Evolutionary conservation across 2,888 invertebrate genomes (phyloP).

Genomic region (Mayetiola destructor): DNA sequence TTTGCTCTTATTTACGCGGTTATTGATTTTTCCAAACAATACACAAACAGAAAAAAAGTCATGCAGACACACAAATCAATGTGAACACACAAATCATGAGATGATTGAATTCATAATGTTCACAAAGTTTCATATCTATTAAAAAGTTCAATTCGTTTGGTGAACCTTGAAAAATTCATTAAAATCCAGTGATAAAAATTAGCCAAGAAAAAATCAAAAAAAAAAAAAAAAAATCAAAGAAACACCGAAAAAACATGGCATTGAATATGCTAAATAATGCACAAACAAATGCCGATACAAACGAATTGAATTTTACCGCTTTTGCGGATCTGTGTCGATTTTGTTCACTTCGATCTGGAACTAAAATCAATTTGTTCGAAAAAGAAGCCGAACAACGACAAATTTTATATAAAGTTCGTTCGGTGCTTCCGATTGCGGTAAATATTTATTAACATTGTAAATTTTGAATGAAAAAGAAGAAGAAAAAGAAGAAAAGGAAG

Average conservation of each 20-base stretch:
- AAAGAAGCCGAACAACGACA: conserved; percentile 57
- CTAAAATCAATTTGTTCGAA: conserved; percentile 54
- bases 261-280: conserved; percentile 27
- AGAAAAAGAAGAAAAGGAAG: no score
- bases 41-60: not conserved
- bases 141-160: not conserved
- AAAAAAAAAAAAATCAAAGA: not conserved
- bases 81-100: no score
- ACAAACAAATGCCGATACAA: conserved; percentile 22
- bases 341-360: conserved; percentile 53
- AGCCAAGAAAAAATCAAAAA: not conserved
- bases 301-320: conserved; percentile 49
- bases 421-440: conserved; percentile 53
- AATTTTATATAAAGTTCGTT: conserved; percentile 52
- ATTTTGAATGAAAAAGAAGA: no score
- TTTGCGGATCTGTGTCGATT: conserved; percentile 56
- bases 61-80: not conserved
- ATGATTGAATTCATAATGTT: no score
- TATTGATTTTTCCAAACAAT: conserved; percentile 6
- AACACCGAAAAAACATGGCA: conserved; percentile 18
- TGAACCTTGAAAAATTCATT: not conserved
- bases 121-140: no score
- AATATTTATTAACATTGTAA: not conserved
- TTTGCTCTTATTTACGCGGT: no score
- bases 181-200: not conserved